Conservation (phyloP, 1,140 invertebrate genomes). For the Bathynomus jamesi region DNA sequence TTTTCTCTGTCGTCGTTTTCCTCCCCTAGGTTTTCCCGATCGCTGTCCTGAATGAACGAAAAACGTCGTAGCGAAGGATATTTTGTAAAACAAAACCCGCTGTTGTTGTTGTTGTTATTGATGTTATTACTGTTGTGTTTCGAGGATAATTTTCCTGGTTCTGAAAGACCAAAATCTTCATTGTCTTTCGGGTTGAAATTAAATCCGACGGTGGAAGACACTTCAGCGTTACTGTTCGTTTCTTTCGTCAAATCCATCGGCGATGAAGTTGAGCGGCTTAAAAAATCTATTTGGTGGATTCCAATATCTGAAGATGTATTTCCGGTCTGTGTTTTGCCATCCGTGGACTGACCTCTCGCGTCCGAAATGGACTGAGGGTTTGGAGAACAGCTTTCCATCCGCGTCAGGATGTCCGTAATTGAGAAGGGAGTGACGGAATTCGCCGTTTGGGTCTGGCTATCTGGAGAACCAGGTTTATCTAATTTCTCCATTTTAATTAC, state of each 20-base stretch:
- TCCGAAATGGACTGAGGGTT: neutral
- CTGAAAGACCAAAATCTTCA: neutral
- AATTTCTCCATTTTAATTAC: neutral
- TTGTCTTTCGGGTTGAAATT: neutral
- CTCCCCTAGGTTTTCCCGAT: neutral
- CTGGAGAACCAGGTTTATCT: neutral
- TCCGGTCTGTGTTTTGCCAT: neutral
- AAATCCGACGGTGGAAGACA: neutral
- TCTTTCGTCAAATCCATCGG: neutral
- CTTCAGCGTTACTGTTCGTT: neutral
- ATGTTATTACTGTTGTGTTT: neutral
- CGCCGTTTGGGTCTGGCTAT: neutral
- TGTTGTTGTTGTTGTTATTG: neutral
- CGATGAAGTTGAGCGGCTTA: neutral
- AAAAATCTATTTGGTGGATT: neutral
- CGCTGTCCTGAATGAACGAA: neutral
- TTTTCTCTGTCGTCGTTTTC: too few species aligned
- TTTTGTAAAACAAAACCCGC: neutral
- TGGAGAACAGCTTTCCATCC: slow-evolving; percentile 33
- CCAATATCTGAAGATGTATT: neutral
- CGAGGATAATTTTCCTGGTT: neutral
- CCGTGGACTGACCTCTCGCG: neutral
- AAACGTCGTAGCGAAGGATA: neutral
- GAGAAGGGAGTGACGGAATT: slow-evolving; percentile 33
- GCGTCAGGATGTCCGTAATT: slow-evolving; percentile 35